phyloP scores from a whole-genome alignment of 2,888 invertebrate species.

The Brachypterus glaber region DNA sequence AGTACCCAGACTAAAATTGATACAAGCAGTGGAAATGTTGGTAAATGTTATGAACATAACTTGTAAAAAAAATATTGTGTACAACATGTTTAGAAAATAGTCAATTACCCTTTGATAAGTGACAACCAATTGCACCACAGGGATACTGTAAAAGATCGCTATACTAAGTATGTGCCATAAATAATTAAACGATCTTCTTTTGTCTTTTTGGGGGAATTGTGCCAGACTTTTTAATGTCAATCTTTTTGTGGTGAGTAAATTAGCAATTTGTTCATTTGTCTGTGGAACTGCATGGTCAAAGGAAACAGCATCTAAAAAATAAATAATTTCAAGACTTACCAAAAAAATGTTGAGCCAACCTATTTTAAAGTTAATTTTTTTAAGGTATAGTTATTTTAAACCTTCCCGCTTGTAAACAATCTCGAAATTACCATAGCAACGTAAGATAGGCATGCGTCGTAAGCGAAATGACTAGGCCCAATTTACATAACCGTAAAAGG shows the following conservation, averaged over 20 bases:
- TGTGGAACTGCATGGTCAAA: constrained; percentile 18
- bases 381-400: too few relatives aligned
- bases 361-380: too few relatives aligned
- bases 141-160: constrained; percentile 74
- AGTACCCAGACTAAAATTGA: too few relatives aligned
- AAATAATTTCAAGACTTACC: too few relatives aligned
- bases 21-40: background rate
- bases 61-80: background rate
- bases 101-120: constrained; percentile 63
- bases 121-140: constrained; percentile 74
- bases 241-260: constrained; percentile 21
- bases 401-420: too few relatives aligned
- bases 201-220: constrained; percentile 46
- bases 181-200: constrained; percentile 55
- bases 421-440: too few relatives aligned
- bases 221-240: constrained; percentile 54
- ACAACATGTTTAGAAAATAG: background rate
- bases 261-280: constrained; percentile 18
- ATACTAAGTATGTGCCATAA: constrained; percentile 70
- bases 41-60: background rate
- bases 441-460: too few relatives aligned
- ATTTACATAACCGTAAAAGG: too few relatives aligned
- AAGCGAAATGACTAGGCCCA: too few relatives aligned
- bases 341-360: too few relatives aligned
- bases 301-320: constrained; percentile 4